Evolutionary conservation across 2,888 invertebrate species (phyloP).

Genomic region (Habroteleia sp.): DNA sequence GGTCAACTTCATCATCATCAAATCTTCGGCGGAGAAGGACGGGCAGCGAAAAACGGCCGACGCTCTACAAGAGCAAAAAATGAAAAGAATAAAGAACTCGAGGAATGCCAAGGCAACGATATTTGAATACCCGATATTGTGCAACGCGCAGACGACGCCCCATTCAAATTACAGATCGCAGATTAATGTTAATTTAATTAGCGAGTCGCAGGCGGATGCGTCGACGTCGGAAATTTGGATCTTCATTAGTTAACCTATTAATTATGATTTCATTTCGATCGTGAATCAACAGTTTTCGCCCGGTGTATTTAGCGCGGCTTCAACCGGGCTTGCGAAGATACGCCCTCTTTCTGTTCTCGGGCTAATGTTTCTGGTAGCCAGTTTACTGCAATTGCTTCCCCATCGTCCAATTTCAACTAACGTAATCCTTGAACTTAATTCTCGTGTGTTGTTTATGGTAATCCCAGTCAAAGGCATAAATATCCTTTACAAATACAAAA

Average conservation of each 20-base stretch:
- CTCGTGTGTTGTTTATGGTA: conserved; percentile 79
- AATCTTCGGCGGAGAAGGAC: conserved; percentile 64
- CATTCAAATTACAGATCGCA: conserved; percentile 31
- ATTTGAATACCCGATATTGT: conserved; percentile 49
- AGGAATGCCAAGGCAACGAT: conserved; percentile 51
- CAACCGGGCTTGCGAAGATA: conserved; percentile 50
- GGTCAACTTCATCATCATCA: conserved; percentile 79
- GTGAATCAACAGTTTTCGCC: conserved; percentile 51
- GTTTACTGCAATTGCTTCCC: conserved; percentile 76
- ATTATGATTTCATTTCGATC: conserved; percentile 55
- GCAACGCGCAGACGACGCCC: background rate
- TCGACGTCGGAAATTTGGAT: conserved; percentile 24
- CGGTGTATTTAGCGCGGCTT: conserved; percentile 36
- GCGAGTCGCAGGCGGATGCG: conserved; percentile 4
- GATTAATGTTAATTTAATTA: conserved; percentile 38
- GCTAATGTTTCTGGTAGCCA: conserved; percentile 68
- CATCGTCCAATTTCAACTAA: conserved; percentile 74
- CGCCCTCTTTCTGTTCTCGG: conserved; percentile 68
- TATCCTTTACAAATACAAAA: conserved; percentile 78
- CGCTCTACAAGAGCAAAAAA: conserved; percentile 32
- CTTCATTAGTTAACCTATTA: conserved; percentile 47
- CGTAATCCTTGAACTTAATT: conserved; percentile 76
- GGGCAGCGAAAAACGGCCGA: conserved; percentile 13
- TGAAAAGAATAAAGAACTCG: conserved; percentile 48
- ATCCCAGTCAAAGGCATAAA: conserved; percentile 77